Evolutionary conservation across 2,888 invertebrate genomes (phyloP).

Genomic region (Lordiphosa fenestrarum): DNA sequence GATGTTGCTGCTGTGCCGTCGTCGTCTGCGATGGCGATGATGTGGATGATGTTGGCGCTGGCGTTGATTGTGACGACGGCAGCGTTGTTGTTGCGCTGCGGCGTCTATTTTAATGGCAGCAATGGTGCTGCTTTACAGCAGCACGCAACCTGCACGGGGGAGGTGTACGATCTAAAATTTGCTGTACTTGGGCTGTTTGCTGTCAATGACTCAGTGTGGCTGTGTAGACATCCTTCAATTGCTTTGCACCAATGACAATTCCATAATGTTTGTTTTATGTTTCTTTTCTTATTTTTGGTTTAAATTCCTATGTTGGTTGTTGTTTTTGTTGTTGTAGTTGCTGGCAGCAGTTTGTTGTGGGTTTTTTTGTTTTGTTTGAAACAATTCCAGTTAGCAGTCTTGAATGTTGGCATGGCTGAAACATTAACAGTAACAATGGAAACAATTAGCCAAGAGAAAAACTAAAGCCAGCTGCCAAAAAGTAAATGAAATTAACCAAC

Average conservation of each 20-base stretch:
- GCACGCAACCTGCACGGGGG: constrained; percentile 59
- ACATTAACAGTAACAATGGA: constrained; percentile 29
- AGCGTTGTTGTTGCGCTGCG: constrained; percentile 73
- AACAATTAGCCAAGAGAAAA: constrained; percentile 42
- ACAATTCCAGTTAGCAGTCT: constrained; percentile 73
- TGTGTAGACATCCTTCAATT: constrained; percentile 6
- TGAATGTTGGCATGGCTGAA: constrained; percentile 61
- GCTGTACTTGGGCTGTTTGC: background rate
- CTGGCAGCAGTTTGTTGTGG: constrained; percentile 59
- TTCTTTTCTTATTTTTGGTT: constrained; percentile 7
- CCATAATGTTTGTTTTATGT: constrained; percentile 24
- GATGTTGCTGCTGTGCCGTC: constrained; percentile 48
- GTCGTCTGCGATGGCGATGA: constrained; percentile 68
- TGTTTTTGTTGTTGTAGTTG: constrained; percentile 30
- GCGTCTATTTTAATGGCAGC: constrained; percentile 77
- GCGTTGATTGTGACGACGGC: constrained; percentile 74
- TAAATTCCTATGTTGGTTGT: constrained; percentile 25
- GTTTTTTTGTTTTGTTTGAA: constrained; percentile 25
- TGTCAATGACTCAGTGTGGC: constrained; percentile 7
- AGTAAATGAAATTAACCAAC: constrained; percentile 57
- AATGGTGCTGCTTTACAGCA: constrained; percentile 74
- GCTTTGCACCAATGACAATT: constrained; percentile 17
- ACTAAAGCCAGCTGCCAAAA: background rate
- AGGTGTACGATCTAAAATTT: constrained; percentile 21
- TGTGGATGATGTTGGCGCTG: constrained; percentile 67